phyloP scores from a whole-genome alignment of 2,797 vertebrate species.

The Eurystomus glaucurus region DNA sequence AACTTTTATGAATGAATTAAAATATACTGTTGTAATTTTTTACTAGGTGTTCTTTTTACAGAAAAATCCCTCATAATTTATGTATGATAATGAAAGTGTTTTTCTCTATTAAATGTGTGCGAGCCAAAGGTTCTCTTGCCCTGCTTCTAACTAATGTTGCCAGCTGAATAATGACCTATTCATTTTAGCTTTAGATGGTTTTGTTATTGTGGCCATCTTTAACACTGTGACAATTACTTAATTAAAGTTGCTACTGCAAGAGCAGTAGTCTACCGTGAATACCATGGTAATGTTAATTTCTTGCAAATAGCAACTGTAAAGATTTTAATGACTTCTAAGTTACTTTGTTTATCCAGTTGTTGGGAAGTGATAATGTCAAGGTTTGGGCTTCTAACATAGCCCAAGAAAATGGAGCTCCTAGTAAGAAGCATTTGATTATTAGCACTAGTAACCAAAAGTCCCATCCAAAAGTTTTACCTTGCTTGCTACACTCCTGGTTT shows the following conservation, averaged over 20 bases:
- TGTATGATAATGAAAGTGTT: slow-evolving; percentile 19
- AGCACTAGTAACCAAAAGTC: background rate
- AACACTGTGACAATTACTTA: background rate
- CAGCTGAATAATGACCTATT: background rate
- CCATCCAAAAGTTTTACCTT: slow-evolving; percentile 84
- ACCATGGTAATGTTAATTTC: background rate
- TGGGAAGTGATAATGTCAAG: background rate
- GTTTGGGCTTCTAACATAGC: background rate
- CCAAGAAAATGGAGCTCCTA: background rate
- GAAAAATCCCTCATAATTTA: slow-evolving; percentile 2
- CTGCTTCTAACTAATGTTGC: background rate
- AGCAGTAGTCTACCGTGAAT: background rate
- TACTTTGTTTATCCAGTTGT: background rate
- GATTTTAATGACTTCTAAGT: background rate
- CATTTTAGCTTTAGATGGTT: background rate
- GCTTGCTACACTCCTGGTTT: slow-evolving; percentile 95
- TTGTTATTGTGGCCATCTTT: background rate
- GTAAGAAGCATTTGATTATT: background rate
- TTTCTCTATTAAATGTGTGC: background rate
- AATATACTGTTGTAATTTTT: background rate
- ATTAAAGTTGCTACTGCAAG: background rate
- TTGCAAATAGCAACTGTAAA: background rate
- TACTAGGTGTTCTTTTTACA: background rate
- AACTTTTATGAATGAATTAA: background rate
- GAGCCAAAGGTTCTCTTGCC: background rate